phyloP scores from a whole-genome alignment of 35 echinoderm and acorn worm species.

The Acanthaster planci region DNA sequence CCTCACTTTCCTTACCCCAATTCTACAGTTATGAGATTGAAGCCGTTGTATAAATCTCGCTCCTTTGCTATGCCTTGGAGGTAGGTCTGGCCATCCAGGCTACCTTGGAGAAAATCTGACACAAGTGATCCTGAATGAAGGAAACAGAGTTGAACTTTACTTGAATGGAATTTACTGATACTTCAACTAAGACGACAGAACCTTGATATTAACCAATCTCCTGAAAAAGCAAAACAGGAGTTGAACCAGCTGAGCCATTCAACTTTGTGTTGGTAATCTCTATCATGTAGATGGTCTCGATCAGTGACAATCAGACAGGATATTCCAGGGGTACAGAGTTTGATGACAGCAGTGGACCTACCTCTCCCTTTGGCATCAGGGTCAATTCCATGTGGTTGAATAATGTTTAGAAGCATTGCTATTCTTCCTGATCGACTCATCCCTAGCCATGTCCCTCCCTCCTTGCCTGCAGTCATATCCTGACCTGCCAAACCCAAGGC shows the following conservation, averaged over 20 bases:
- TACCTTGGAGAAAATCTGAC: constrained; percentile 66
- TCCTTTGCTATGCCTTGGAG: constrained; percentile 54
- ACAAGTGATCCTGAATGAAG: constrained; percentile 74
- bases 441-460: constrained; percentile 92
- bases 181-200: too few species aligned
- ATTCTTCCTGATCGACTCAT: constrained; percentile 68
- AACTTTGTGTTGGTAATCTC: too few species aligned
- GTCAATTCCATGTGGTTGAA: constrained; percentile 21
- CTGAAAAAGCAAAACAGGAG: too few species aligned
- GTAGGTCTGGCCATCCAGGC: constrained; percentile 50
- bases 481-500: constrained; percentile 28
- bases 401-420: constrained; percentile 73
- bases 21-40: constrained; percentile 81
- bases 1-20: constrained; percentile 49
- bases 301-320: too few species aligned
- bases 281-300: too few species aligned
- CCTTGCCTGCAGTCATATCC: constrained; percentile 70
- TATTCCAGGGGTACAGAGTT: too few species aligned
- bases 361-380: constrained; percentile 85
- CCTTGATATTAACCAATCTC: too few species aligned
- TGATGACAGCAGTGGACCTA: too few species aligned
- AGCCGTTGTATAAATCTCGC: constrained; percentile 74
- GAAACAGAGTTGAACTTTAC: too few species aligned
- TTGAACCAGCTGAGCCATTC: too few species aligned
- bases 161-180: too few species aligned